Conservation (phyloP, 1,140 invertebrate species). For the Drosophila novamexicana region DNA sequence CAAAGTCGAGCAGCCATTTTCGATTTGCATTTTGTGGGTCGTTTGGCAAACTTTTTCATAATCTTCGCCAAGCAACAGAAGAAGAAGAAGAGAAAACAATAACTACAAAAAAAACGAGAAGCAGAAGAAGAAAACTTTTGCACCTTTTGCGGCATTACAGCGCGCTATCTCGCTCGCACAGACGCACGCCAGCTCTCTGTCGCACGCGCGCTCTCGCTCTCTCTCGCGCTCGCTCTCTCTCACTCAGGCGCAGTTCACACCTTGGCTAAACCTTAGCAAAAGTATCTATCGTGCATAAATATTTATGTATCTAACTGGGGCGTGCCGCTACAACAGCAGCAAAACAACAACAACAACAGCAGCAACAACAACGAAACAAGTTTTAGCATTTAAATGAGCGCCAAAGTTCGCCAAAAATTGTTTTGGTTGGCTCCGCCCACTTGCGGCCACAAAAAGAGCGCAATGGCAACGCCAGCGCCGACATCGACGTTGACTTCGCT, state of each 20-base stretch:
- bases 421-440: constrained; percentile 75
- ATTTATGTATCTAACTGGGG: constrained; percentile 84
- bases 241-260: constrained; percentile 68
- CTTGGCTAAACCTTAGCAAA: constrained; percentile 73
- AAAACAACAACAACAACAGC: constrained; percentile 32
- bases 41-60: constrained; percentile 75
- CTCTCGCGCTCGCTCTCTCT: not conserved
- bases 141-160: constrained; percentile 43
- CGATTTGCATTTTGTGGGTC: constrained; percentile 52
- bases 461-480: constrained; percentile 21
- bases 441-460: constrained; percentile 33
- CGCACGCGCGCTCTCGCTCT: not conserved
- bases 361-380: constrained; percentile 42
- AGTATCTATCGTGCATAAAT: constrained; percentile 81
- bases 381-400: constrained; percentile 73
- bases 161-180: constrained; percentile 30
- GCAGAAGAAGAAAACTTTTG: constrained; percentile 41
- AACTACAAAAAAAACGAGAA: constrained; percentile 27
- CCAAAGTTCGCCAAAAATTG: constrained; percentile 60
- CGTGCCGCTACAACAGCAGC: constrained; percentile 69
- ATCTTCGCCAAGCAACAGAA: constrained; percentile 41
- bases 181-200: not conserved
- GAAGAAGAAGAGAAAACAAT: constrained; percentile 10
- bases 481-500: constrained; percentile 26
- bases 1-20: constrained; percentile 60